Percentiles rank a stretch among this genome's conserved stretches.
phyloP scores from a whole-genome alignment of 2,797 vertebrate species.

The Chanos chanos region DNA sequence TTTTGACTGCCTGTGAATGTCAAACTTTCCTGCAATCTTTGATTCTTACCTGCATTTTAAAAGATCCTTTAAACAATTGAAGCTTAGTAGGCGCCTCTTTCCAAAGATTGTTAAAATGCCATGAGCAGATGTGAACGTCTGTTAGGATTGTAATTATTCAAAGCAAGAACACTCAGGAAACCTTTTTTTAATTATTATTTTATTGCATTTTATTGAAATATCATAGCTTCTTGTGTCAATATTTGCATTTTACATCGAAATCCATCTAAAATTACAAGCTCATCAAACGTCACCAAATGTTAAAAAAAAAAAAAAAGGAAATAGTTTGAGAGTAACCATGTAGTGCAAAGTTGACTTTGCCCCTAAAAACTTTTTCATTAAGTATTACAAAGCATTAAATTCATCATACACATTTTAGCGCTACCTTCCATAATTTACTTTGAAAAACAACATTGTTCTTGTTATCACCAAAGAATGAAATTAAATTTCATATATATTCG shows the following conservation, averaged over 20 bases:
- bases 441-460: constrained; percentile 20
- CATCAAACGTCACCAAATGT: background rate
- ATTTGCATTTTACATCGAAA: background rate
- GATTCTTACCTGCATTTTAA: too few species aligned
- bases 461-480: constrained; percentile 29
- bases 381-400: background rate
- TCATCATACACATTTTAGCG: background rate
- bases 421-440: constrained; percentile 53
- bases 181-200: too few species aligned
- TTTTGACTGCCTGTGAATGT: too few species aligned
- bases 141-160: too few species aligned
- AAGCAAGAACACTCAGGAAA: too few species aligned
- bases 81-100: too few species aligned
- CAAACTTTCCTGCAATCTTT: too few species aligned
- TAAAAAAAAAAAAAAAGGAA: background rate
- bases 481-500: constrained; percentile 33
- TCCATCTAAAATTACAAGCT: background rate
- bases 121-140: too few species aligned
- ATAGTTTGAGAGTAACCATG: constrained; percentile 64
- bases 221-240: too few species aligned
- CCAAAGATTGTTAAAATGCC: too few species aligned
- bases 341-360: constrained; percentile 41
- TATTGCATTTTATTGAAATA: too few species aligned
- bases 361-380: background rate
- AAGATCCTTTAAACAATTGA: too few species aligned